Percentiles rank a stretch among this genome's conserved stretches.
phyloP scores from a whole-genome alignment of 2,888 invertebrate species.

The Portevinia maculata region DNA sequence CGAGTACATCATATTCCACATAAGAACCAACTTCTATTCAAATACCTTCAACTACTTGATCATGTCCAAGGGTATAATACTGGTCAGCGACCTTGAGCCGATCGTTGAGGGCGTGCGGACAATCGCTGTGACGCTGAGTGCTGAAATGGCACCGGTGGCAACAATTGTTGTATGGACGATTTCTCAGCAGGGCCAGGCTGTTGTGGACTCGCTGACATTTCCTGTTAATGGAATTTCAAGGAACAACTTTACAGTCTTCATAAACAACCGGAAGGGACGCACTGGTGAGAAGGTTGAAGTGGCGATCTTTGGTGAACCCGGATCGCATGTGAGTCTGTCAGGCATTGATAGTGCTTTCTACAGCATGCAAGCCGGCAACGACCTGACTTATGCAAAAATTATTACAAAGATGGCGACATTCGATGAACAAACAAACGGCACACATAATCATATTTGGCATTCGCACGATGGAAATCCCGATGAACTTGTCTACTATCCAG shows the following conservation, averaged over 20 bases:
- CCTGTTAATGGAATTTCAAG: slow-evolving; percentile 97
- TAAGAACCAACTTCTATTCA: slow-evolving; percentile 94
- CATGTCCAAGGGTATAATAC: slow-evolving; percentile 95
- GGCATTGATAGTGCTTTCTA: slow-evolving; percentile 95
- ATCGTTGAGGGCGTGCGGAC: slow-evolving; percentile 91
- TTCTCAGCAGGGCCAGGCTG: slow-evolving; percentile 91
- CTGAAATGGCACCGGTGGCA: slow-evolving; percentile 96
- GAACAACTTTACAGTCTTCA: slow-evolving; percentile 93
- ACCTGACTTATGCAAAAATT: slow-evolving; percentile 93
- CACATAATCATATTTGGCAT: slow-evolving; percentile 92
- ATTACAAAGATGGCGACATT: slow-evolving; percentile 94
- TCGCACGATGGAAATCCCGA: slow-evolving; percentile 93
- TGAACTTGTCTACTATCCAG: slow-evolving; percentile 92
- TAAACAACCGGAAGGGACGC: slow-evolving; percentile 96
- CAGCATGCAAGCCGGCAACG: slow-evolving; percentile 96
- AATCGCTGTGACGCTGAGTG: slow-evolving; percentile 91
- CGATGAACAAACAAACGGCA: slow-evolving; percentile 93
- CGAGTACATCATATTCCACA: slow-evolving; percentile 96
- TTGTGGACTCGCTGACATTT: slow-evolving; percentile 97
- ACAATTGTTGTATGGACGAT: slow-evolving; percentile 95
- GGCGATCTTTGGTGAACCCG: slow-evolving; percentile 96
- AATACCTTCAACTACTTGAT: slow-evolving; percentile 95
- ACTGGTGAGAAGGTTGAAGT: slow-evolving; percentile 97
- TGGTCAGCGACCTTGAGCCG: slow-evolving; percentile 92
- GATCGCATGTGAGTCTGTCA: slow-evolving; percentile 95